phyloP scores from a whole-genome alignment of 1,140 invertebrate genomes.

The Drosophila malerkotliana region DNA sequence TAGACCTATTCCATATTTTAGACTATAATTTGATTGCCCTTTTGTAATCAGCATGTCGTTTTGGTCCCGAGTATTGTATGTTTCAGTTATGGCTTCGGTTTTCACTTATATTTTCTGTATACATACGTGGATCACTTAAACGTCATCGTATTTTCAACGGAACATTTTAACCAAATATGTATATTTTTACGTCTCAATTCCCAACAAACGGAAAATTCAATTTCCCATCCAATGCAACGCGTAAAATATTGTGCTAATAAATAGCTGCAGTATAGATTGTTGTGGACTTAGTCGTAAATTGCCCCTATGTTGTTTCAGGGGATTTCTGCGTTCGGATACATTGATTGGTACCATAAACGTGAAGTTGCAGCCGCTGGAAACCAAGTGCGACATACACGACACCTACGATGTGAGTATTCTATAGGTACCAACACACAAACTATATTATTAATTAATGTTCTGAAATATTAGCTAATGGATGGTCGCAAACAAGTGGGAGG shows the following conservation, averaged over 20 bases:
- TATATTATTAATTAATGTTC: conserved; percentile 21
- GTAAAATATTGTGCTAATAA: conserved; percentile 32
- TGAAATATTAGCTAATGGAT: conserved; percentile 91
- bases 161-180: conserved; percentile 66
- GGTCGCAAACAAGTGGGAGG: conserved; percentile 94
- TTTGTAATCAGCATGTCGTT: conserved; percentile 25
- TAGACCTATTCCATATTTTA: neutral
- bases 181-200: conserved; percentile 65
- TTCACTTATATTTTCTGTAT: conserved; percentile 20
- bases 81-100: conserved; percentile 21
- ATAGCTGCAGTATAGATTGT: conserved; percentile 83
- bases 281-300: conserved; percentile 84
- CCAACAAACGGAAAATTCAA: conserved; percentile 58
- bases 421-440: conserved; percentile 12
- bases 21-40: neutral
- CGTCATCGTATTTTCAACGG: conserved; percentile 9
- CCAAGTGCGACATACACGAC: conserved; percentile 94
- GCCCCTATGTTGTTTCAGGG: conserved; percentile 89
- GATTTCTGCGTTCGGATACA: conserved; percentile 94
- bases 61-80: conserved; percentile 16
- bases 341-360: conserved; percentile 93
- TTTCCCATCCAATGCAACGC: conserved; percentile 49
- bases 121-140: conserved; percentile 19
- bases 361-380: conserved; percentile 94
- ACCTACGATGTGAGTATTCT: conserved; percentile 94